These are phyloP conservation scores for Conopomorpha cramerella DNA, from an alignment of 1,140 invertebrate species.

Conservation along the genomic window DNA sequence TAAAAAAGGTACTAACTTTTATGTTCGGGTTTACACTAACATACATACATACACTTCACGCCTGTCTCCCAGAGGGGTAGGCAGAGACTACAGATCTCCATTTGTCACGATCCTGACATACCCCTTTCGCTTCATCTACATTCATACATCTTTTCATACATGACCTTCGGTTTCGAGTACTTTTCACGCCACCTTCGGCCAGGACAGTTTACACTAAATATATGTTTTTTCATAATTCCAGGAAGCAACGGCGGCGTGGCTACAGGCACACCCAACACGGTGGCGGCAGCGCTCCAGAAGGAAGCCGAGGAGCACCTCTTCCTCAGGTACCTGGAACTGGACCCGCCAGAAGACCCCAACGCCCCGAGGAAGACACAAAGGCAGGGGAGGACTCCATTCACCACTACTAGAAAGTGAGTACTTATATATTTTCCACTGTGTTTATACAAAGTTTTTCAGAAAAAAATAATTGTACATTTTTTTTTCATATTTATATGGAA, in stretches of 20 bases:
- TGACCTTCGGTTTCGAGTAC: too few relatives aligned
- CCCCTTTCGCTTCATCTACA: too few relatives aligned
- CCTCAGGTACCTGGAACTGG: slow-evolving; percentile 78
- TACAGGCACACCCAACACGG: slow-evolving; percentile 24
- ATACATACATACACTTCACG: too few relatives aligned
- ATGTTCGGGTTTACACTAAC: too few relatives aligned
- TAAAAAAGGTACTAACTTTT: too few relatives aligned
- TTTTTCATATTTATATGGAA: too few relatives aligned
- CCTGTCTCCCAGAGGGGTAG: too few relatives aligned
- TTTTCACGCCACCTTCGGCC: too few relatives aligned
- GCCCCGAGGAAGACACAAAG: slow-evolving; percentile 57
- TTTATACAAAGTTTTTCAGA: not conserved
- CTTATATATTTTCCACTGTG: slow-evolving; percentile 5
- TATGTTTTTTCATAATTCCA: slow-evolving; percentile 9
- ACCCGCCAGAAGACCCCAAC: slow-evolving; percentile 67
- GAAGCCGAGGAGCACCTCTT: slow-evolving; percentile 76
- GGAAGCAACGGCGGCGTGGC: slow-evolving; percentile 29
- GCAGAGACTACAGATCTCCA: too few relatives aligned
- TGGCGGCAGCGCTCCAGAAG: slow-evolving; percentile 63
- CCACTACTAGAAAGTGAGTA: slow-evolving; percentile 70
- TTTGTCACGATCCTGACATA: too few relatives aligned
- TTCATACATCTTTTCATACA: too few relatives aligned
- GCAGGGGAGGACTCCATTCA: slow-evolving; percentile 81
- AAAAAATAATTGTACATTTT: not conserved
- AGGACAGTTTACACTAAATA: too few relatives aligned